Evolutionary conservation across 1,140 invertebrate species (phyloP), one percentile per base, ranked within the genome.

Genomic region (Caenorhabditis tropicalis): DNA sequence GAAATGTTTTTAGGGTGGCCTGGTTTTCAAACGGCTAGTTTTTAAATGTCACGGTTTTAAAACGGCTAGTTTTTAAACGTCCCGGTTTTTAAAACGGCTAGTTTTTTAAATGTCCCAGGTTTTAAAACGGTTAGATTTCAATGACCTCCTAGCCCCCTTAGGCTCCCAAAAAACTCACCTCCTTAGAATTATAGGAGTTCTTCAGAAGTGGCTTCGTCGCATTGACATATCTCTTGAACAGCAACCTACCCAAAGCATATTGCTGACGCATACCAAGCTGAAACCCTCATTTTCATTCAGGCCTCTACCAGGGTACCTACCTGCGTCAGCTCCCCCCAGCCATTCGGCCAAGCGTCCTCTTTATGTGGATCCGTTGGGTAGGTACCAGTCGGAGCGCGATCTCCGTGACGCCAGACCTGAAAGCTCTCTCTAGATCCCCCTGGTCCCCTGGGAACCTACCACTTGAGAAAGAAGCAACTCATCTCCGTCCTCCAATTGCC

Each of bases 251-350:
- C 12, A 88, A 74, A 6, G 83, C 58, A 39, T 82, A 88, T 74
- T 88, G 87, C 70, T 88, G 88, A 6, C 84, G 84, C 87, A 88
- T 88, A 85, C 88, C 87, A 6, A 88, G 79, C 86, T 88, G 82
- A 36, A 86, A 86, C 0, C 21, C 19, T 79, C n/a, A 24, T 49
- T 39, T 10, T 58, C 16, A 6, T n/a, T n/a, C n/a, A n/a, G n/a
- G n/a, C n/a, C n/a, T n/a, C n/a, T n/a, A n/a, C n/a, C n/a, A 33
- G 24, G 48, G 2, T 33, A 36, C 0, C 0, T 39, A 87, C 86
- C 86, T 87, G 84, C 10, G 88, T 88, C 1, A 88, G 81, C 51
- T 88, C 88, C 16, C 88, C 88, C 83, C 85, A 88, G 56, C 88
- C 88, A 81, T 85, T 84, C 7, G 88, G 88, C 88, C 88, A 88